phyloP scores from a whole-genome alignment of 2,888 invertebrate genomes.

The Trichogramma evanescens region DNA sequence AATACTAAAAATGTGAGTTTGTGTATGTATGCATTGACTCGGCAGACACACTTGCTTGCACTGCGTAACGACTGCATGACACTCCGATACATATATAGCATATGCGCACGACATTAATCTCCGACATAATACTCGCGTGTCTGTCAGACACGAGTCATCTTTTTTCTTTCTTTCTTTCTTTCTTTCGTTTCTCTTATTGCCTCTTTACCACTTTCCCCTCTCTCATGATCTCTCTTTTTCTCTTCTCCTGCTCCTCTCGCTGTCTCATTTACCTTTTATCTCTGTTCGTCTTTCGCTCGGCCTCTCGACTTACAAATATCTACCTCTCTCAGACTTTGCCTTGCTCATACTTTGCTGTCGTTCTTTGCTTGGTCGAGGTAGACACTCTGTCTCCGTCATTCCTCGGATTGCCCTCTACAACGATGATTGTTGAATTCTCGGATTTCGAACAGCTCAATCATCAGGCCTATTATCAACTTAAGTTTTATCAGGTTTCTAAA shows the following conservation, averaged over 20 bases:
- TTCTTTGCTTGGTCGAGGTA: too few relatives aligned
- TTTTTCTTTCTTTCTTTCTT: not conserved
- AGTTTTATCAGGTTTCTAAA: not conserved
- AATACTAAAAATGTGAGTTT: too few relatives aligned
- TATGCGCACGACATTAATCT: slow-evolving; percentile 32
- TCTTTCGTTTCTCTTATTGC: slow-evolving; percentile 17
- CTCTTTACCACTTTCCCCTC: slow-evolving; percentile 10
- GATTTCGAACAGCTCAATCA: not conserved
- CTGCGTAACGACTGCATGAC: slow-evolving; percentile 25
- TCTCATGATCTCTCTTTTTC: slow-evolving; percentile 18
- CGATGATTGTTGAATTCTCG: not conserved
- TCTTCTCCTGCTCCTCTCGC: not conserved
- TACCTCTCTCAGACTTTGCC: slow-evolving; percentile 5
- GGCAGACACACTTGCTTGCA: slow-evolving; percentile 15
- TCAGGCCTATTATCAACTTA: not conserved
- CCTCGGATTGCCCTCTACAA: not conserved
- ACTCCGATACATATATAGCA: slow-evolving; percentile 4
- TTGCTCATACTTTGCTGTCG: not conserved
- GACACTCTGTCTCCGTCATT: not conserved
- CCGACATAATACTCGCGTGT: slow-evolving; percentile 27
- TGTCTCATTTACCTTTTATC: not conserved
- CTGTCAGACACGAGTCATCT: slow-evolving; percentile 5
- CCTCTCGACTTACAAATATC: not conserved
- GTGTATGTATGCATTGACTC: not conserved
- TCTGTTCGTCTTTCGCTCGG: not conserved